Conservation (phyloP, 2,113 vertebrate species). For the Astur gentilis region DNA sequence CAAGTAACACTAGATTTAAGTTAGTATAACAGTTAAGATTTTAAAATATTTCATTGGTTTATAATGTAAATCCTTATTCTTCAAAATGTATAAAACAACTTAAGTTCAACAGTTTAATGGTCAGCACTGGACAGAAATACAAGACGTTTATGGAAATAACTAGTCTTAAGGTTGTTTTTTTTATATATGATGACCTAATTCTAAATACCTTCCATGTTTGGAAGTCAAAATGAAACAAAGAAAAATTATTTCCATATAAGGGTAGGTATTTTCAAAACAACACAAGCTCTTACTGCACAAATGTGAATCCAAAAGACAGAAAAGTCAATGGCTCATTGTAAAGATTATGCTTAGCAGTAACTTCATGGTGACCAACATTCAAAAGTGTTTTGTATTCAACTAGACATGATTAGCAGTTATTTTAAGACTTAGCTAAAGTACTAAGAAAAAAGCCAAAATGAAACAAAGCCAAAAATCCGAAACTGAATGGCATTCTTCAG, state of each 20-base stretch:
- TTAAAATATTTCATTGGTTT: neutral
- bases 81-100: neutral
- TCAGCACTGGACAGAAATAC: slow-evolving; percentile 34
- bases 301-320: slow-evolving; percentile 6
- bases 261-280: slow-evolving; percentile 1
- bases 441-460: neutral
- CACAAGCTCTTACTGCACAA: neutral
- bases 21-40: neutral
- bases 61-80: slow-evolving; percentile 1
- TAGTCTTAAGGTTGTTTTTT: neutral
- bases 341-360: neutral
- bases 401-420: neutral
- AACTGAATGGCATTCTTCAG: neutral
- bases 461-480: neutral
- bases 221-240: slow-evolving; percentile 37
- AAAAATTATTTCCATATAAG: slow-evolving; percentile 21
- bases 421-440: neutral
- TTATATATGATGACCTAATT: neutral
- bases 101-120: slow-evolving; percentile 37
- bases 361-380: neutral
- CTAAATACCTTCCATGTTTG: neutral
- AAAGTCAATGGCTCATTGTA: neutral
- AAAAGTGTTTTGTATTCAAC: neutral
- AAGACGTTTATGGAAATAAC: slow-evolving; percentile 41
- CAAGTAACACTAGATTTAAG: neutral